Conservation (phyloP, 2,113 vertebrate genomes). For the Microcebus jonahi region DNA sequence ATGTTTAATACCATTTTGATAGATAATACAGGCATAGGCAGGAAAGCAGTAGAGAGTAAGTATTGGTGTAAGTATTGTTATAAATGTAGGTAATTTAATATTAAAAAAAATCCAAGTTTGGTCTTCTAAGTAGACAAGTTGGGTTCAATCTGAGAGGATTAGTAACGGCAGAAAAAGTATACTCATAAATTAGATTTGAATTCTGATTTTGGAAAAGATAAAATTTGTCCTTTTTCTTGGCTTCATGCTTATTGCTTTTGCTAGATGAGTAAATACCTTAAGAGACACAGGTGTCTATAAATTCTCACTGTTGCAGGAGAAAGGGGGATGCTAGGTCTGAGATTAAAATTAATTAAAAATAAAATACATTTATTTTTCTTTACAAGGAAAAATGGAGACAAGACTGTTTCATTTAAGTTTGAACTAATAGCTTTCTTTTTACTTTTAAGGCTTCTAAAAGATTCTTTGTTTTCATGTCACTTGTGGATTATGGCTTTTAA, state of each 20-base stretch:
- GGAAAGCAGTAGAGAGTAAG: not conserved
- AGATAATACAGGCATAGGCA: not conserved
- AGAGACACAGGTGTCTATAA: not conserved
- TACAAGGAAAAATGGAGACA: not conserved
- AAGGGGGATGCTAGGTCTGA: not conserved
- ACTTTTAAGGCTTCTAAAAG: slow-evolving; percentile 19
- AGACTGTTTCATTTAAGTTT: not conserved
- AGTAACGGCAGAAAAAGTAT: not conserved
- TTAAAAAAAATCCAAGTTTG: not conserved
- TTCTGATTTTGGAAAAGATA: not conserved
- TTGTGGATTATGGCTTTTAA: slow-evolving; percentile 6
- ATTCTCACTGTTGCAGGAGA: not conserved
- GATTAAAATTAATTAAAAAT: slow-evolving; percentile 8
- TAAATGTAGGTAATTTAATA: not conserved
- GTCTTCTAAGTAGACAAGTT: not conserved
- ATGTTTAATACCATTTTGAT: not conserved
- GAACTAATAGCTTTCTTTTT: not conserved
- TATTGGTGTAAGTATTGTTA: not conserved
- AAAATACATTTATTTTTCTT: slow-evolving; percentile 27
- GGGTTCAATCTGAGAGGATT: not conserved
- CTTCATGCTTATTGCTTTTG: not conserved
- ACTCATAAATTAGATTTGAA: not conserved
- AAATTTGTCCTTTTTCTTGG: not conserved
- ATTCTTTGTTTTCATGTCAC: slow-evolving; percentile 9
- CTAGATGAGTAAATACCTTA: not conserved